Evolutionary conservation across 2,888 invertebrate genomes (phyloP).

Genomic region (Orthonychiurus folsomi): DNA sequence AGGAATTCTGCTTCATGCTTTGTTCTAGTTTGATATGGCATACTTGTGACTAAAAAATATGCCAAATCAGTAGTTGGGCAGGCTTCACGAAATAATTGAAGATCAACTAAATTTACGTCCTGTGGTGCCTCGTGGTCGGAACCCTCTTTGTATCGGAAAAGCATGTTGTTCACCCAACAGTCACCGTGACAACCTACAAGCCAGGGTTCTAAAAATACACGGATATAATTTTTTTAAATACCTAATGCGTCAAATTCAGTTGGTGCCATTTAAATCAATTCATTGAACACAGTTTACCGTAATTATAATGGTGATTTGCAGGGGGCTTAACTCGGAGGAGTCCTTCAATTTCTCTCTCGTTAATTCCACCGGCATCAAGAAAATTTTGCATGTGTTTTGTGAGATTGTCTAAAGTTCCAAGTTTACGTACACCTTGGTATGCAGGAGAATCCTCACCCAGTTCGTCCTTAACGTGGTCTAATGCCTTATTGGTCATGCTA

Average conservation of each 20-base stretch:
- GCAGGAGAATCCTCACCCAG: background rate
- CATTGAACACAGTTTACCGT: too few relatives aligned
- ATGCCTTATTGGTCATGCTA: background rate
- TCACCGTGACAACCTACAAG: constrained; percentile 22
- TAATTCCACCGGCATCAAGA: background rate
- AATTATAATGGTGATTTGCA: too few relatives aligned
- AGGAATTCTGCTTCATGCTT: constrained; percentile 38
- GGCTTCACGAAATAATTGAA: constrained; percentile 22
- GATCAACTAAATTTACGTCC: constrained; percentile 21
- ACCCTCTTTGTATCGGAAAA: constrained; percentile 21
- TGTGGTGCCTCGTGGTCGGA: background rate
- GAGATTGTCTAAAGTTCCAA: background rate
- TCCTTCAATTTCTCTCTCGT: background rate
- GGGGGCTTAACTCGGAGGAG: background rate
- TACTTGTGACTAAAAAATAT: constrained; percentile 22
- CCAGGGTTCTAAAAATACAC: constrained; percentile 19
- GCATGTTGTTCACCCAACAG: constrained; percentile 28
- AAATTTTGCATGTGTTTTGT: background rate
- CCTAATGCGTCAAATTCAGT: too few relatives aligned
- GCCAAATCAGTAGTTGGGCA: constrained; percentile 28
- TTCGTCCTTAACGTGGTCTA: constrained; percentile 2
- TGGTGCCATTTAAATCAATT: too few relatives aligned
- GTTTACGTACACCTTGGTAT: background rate
- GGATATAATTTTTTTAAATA: background rate
- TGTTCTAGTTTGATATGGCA: constrained; percentile 22